Evolutionary conservation across 1,140 invertebrate species (phyloP).

Genomic region (Leucophenga varia): DNA sequence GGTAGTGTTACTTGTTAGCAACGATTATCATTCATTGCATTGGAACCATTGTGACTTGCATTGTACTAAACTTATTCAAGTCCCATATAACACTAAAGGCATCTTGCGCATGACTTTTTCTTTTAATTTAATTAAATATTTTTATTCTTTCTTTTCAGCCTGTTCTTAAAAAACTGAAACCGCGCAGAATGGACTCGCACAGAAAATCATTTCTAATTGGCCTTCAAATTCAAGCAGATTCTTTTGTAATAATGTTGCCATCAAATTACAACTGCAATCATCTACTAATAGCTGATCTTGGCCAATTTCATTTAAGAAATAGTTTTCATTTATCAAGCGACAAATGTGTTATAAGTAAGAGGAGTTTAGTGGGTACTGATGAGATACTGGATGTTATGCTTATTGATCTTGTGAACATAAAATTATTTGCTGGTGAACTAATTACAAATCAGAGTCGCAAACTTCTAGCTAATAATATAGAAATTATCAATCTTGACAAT

Average conservation of each 20-base stretch:
- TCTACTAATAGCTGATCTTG: slow-evolving; percentile 80
- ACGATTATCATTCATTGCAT: too few relatives aligned
- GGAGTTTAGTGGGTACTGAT: slow-evolving; percentile 31
- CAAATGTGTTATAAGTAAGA: slow-evolving; percentile 60
- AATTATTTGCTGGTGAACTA: slow-evolving; percentile 70
- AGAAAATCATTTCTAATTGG: slow-evolving; percentile 40
- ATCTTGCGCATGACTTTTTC: background rate
- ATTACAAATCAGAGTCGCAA: slow-evolving; percentile 25
- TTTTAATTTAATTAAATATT: background rate
- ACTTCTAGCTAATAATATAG: slow-evolving; percentile 13
- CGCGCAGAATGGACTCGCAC: slow-evolving; percentile 25
- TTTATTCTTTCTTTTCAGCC: slow-evolving; percentile 29
- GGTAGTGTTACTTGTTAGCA: background rate
- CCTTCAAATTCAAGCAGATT: slow-evolving; percentile 58
- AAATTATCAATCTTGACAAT: slow-evolving; percentile 35
- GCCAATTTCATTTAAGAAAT: slow-evolving; percentile 78
- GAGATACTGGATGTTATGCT: slow-evolving; percentile 75
- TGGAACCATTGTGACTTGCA: too few relatives aligned
- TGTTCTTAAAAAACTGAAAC: slow-evolving; percentile 46
- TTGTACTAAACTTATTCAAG: too few relatives aligned
- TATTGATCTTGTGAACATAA: slow-evolving; percentile 79
- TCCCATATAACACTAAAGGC: too few relatives aligned
- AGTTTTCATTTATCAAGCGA: slow-evolving; percentile 67
- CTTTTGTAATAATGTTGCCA: slow-evolving; percentile 86
- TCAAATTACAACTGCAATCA: slow-evolving; percentile 78